These are phyloP conservation scores for Phasianus colchicus DNA, from an alignment of 2,113 vertebrate species.

Conservation along the genomic window DNA sequence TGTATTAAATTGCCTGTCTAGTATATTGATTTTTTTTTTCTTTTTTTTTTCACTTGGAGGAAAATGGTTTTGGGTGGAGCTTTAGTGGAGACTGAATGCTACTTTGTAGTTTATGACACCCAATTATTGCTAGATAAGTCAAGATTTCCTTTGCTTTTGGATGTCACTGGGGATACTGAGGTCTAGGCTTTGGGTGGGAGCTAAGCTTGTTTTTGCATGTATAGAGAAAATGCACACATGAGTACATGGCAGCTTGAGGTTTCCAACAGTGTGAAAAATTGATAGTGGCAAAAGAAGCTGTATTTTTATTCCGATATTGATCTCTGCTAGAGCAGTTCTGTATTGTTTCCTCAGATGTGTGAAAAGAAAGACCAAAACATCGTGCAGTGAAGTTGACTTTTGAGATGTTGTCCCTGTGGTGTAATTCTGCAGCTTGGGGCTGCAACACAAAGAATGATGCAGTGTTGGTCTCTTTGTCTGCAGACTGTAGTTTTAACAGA, in stretches of 20 bases:
- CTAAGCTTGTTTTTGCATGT: fast-evolving
- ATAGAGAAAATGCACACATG: fast-evolving
- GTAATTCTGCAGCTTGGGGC: not conserved
- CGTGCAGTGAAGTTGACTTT: not conserved
- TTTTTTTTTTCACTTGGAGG: not conserved
- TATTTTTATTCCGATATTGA: not conserved
- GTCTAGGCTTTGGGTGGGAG: not conserved
- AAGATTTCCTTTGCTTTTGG: not conserved
- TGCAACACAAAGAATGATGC: not conserved
- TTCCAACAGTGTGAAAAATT: not conserved
- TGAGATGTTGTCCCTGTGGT: not conserved
- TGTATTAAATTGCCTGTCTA: not conserved
- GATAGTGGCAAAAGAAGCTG: not conserved
- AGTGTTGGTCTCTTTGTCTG: not conserved
- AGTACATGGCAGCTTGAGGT: not conserved
- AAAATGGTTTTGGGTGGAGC: not conserved
- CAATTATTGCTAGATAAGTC: not conserved
- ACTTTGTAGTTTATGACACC: not conserved
- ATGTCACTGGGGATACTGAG: not conserved
- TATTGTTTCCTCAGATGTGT: not conserved
- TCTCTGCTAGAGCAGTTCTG: not conserved
- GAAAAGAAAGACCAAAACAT: not conserved
- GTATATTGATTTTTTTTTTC: not conserved
- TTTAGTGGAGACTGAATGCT: not conserved
- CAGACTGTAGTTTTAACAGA: not conserved